Percentiles rank a stretch among this genome's conserved stretches.
These are phyloP conservation scores for Pandemis corylana DNA, from an alignment of 2,888 invertebrate species.

Conservation along the genomic window DNA sequence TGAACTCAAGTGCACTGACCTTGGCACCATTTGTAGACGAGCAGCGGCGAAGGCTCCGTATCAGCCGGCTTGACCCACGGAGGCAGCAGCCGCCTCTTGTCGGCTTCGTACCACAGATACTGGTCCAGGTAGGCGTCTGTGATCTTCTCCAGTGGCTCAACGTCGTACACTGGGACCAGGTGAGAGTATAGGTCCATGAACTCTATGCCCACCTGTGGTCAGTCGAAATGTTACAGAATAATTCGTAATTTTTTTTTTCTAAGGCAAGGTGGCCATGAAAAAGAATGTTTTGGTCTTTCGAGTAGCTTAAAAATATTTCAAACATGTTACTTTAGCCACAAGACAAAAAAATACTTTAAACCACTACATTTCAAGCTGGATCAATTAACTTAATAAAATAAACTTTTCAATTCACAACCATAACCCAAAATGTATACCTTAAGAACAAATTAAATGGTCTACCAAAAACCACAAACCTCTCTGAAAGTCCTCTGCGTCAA, in stretches of 20 bases:
- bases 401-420: no score
- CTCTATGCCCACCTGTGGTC: constrained; percentile 95
- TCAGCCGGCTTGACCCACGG: constrained; percentile 99
- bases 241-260: no score
- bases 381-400: no score
- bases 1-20: constrained; percentile 79
- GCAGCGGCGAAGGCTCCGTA: constrained; percentile 96
- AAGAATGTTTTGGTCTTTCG: no score
- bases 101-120: constrained; percentile 99
- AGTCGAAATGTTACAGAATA: neutral
- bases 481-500: constrained; percentile 99
- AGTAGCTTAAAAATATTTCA: no score
- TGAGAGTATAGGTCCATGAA: constrained; percentile 99
- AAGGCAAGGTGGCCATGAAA: no score
- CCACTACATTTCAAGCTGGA: no score
- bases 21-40: constrained; percentile 99
- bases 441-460: neutral
- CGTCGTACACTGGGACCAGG: constrained; percentile 99
- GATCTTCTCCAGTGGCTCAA: constrained; percentile 99
- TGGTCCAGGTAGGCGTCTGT: constrained; percentile 99
- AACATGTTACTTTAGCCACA: no score
- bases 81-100: constrained; percentile 97
- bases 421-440: neutral
- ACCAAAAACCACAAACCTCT: constrained; percentile 86
- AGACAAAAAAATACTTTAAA: no score